phyloP scores from a whole-genome alignment of 2,113 vertebrate species.

The Pomatorhinus ruficollis region DNA sequence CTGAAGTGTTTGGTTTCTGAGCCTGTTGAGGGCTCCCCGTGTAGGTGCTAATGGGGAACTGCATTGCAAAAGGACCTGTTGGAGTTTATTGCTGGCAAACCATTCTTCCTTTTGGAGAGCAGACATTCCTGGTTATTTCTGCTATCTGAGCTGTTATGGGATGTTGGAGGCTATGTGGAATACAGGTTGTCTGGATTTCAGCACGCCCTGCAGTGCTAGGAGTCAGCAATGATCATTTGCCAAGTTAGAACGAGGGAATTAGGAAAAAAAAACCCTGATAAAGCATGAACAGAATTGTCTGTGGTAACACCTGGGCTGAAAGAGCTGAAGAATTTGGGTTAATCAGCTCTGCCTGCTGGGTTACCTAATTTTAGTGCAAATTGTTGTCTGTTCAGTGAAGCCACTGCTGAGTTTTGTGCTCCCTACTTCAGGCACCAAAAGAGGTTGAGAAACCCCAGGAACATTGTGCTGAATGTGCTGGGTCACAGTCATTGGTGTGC shows the following conservation, averaged over 20 bases:
- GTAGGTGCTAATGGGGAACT: not conserved
- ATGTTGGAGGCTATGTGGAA: not conserved
- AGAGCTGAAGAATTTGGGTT: not conserved
- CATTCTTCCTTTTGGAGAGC: not conserved
- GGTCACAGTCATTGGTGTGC: not conserved
- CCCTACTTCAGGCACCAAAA: not conserved
- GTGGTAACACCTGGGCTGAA: not conserved
- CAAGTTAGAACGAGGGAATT: not conserved
- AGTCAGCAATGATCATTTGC: not conserved
- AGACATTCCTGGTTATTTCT: rapidly evolving
- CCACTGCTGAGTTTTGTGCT: not conserved
- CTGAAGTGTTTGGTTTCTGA: not conserved
- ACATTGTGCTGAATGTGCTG: not conserved
- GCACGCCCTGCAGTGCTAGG: not conserved
- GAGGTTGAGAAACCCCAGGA: slow-evolving; percentile 35
- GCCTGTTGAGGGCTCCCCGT: rapidly evolving
- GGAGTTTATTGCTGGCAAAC: not conserved
- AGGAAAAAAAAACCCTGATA: not conserved
- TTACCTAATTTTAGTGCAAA: not conserved
- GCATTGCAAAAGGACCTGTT: not conserved
- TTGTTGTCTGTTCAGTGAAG: not conserved
- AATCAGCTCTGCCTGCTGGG: slow-evolving; percentile 35
- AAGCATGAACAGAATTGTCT: not conserved
- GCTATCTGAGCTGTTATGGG: rapidly evolving
- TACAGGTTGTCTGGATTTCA: not conserved